Evolutionary conservation across 2,113 vertebrate species (phyloP), one percentile per base, ranked within the genome.

Genomic region (Triplophysa rosa): DNA sequence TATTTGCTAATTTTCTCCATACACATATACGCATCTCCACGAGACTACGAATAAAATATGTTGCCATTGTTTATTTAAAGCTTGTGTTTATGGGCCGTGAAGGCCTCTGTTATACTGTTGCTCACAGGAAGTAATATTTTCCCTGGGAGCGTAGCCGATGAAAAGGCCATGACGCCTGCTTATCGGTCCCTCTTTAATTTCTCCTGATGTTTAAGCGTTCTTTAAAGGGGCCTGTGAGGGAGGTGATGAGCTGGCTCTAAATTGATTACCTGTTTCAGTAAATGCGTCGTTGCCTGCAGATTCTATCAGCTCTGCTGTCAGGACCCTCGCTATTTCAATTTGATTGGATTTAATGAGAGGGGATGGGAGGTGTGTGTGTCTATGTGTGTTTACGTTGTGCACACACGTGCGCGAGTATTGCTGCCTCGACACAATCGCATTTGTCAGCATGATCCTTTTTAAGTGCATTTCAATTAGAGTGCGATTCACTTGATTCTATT

Each of bases 381-480:
- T 72, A 61, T 58, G 54, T 78, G 79, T 76, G 80, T 66, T 69
- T 84, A 70, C 62, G 65, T 77, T 67, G 67, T 84, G 63, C 67
- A 65, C 76, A 26, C 65, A 47, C 76, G 64, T 47, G 70, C 63
- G 85, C 84, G 90, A 37, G 33, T 6, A 37, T 95, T 95, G 94
- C 94, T 89, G 92, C 91, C 92, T 95, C 82, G 94, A 93, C 93
- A 94, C 94, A 96, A 98, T 98, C 92, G 83, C 94, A 95, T 98
- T 96, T 97, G 95, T 95, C 95, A 95, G 95, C 93, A 87, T 93
- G 95, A 97, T 97, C 96, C 96, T 95, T 96, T 92, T 97, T 97
- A 97, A 96, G 94, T 94, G 94, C 95, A 98, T 97, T 97, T 98
- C 96, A 98, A 98, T 98, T 98, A 97, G 92, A 94, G 88, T 88